Evolutionary conservation across 2,797 vertebrate genomes (phyloP).

Genomic region (Arnoldichthys spilopterus): DNA sequence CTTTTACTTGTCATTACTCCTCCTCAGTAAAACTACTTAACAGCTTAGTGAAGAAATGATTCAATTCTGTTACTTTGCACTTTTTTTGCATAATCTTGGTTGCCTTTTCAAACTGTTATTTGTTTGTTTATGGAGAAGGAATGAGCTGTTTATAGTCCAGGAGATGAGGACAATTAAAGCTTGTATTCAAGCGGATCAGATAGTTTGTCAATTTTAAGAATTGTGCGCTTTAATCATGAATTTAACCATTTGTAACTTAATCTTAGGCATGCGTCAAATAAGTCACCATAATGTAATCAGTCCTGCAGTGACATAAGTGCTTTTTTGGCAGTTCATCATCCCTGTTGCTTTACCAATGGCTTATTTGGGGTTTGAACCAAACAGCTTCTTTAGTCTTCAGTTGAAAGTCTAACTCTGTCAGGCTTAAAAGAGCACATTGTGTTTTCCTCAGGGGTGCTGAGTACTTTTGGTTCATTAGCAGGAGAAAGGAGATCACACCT

Average conservation of each 20-base stretch:
- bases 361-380: not conserved
- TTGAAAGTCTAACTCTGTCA: not conserved
- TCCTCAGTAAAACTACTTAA: not conserved
- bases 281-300: not conserved
- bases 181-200: not conserved
- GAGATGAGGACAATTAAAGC: not conserved
- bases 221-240: not conserved
- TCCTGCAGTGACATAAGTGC: not conserved
- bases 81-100: constrained; percentile 60
- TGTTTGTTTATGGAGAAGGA: not conserved
- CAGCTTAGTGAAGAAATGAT: constrained; percentile 49
- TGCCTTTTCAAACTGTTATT: constrained; percentile 43
- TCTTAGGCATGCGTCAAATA: not conserved
- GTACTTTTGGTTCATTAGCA: constrained; percentile 36
- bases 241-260: not conserved
- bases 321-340: not conserved
- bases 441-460: constrained; percentile 32
- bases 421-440: constrained; percentile 19
- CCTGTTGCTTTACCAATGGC: not conserved
- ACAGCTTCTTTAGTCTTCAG: constrained; percentile 9
- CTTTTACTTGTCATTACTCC: constrained; percentile 28
- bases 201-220: not conserved
- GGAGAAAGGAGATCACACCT: constrained; percentile 44
- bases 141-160: not conserved
- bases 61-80: constrained; percentile 66